phyloP scores from a whole-genome alignment of 1,140 invertebrate genomes.

The Heliothis subflexa region DNA sequence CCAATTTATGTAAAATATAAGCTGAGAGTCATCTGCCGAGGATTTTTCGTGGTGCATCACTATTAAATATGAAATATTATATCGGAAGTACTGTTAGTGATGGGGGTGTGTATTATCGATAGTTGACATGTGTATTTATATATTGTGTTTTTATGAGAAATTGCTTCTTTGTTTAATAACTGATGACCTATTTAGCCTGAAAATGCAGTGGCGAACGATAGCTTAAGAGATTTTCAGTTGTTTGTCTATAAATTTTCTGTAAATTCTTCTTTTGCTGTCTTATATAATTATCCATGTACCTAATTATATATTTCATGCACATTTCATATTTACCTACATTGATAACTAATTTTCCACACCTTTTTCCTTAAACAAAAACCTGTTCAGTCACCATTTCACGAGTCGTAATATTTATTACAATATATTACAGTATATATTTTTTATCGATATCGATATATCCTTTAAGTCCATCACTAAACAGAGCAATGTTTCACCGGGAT shows the following conservation, averaged over 20 bases:
- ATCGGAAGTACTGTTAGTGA: constrained; percentile 62
- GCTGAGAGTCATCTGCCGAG: constrained; percentile 63
- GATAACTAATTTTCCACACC: no score
- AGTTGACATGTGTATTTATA: neutral
- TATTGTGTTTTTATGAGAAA: neutral
- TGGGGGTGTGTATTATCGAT: constrained; percentile 41
- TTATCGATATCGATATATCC: constrained; percentile 50
- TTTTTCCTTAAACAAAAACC: no score
- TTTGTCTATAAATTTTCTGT: no score
- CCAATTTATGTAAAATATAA: constrained; percentile 65
- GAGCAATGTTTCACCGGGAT: constrained; percentile 64
- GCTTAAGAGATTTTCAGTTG: no score
- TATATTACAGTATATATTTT: neutral
- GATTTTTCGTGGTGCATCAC: constrained; percentile 73
- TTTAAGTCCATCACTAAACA: constrained; percentile 3
- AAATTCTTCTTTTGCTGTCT: no score
- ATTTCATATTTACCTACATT: no score
- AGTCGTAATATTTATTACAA: neutral
- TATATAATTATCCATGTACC: no score
- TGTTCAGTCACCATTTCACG: neutral
- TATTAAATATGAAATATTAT: constrained; percentile 79
- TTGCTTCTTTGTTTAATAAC: neutral
- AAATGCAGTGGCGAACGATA: no score
- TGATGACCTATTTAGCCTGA: no score
- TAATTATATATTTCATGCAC: no score